Evolutionary conservation across 2,113 vertebrate species (phyloP).

Genomic region (Indri indri): DNA sequence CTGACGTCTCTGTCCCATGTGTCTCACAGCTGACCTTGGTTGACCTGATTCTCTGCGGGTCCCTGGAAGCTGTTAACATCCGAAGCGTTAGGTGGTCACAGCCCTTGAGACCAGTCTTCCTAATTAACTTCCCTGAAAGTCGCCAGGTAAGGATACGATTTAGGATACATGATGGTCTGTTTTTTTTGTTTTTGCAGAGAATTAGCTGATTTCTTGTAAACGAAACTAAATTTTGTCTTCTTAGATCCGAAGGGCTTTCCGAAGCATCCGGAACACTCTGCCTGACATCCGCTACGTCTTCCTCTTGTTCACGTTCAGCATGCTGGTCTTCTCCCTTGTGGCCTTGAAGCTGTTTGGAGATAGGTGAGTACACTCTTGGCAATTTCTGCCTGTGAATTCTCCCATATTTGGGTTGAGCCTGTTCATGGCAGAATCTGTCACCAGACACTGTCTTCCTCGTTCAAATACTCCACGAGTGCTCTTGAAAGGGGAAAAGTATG

Average conservation of each 20-base stretch:
- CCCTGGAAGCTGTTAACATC: conserved; percentile 81
- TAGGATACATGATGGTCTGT: not conserved
- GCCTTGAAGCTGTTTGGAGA: conserved; percentile 93
- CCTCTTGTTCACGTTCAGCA: conserved; percentile 94
- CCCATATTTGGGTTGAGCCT: not conserved
- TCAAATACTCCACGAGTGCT: not conserved
- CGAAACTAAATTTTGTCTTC: not conserved
- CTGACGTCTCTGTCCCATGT: conserved; percentile 25
- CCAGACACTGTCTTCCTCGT: rapidly evolving
- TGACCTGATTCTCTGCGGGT: conserved; percentile 89
- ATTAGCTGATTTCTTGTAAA: not conserved
- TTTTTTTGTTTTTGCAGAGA: not conserved
- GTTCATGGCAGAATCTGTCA: not conserved
- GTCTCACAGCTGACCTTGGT: conserved; percentile 87
- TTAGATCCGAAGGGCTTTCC: conserved; percentile 93
- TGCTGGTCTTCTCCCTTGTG: conserved; percentile 96
- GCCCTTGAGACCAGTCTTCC: conserved; percentile 90
- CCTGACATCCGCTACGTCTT: conserved; percentile 94
- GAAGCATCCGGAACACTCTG: conserved; percentile 93
- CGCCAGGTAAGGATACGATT: conserved; percentile 87
- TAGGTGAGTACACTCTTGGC: conserved; percentile 80
- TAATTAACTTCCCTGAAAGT: conserved; percentile 95
- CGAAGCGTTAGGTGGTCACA: conserved; percentile 91
- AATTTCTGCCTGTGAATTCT: not conserved
- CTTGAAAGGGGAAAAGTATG: not conserved